phyloP scores from a whole-genome alignment of 2,797 vertebrate species.

The Poeciliopsis presidionis region DNA sequence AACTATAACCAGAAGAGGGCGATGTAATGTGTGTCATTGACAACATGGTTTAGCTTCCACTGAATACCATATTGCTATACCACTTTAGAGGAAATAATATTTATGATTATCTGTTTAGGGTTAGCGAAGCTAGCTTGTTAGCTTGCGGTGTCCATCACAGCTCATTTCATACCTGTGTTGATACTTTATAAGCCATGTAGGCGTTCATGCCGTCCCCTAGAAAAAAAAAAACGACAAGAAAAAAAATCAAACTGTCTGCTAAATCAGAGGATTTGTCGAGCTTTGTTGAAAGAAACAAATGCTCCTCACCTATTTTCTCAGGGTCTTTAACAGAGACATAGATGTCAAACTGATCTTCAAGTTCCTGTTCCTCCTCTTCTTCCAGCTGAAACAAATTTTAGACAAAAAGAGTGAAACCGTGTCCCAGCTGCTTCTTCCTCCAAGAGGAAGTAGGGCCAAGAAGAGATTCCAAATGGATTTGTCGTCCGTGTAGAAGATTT shows the following conservation, averaged over 20 bases:
- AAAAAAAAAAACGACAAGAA: background rate
- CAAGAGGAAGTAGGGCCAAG: background rate
- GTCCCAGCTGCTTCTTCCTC: background rate
- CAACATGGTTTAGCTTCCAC: background rate
- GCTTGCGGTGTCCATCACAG: background rate
- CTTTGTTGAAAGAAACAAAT: background rate
- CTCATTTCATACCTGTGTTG: slow-evolving; percentile 88
- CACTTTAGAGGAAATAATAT: background rate
- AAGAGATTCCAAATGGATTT: background rate
- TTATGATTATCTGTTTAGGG: too few relatives aligned
- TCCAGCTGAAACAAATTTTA: slow-evolving; percentile 79
- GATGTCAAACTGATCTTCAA: slow-evolving; percentile 91
- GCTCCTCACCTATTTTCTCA: slow-evolving; percentile 93
- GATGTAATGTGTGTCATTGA: background rate
- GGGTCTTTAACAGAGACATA: slow-evolving; percentile 91
- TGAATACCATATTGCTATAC: background rate
- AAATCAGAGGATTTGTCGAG: background rate
- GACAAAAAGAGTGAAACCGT: slow-evolving; percentile 6
- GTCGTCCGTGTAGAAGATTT: too few relatives aligned
- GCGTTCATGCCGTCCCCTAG: slow-evolving; percentile 98
- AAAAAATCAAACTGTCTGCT: background rate
- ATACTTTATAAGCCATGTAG: slow-evolving; percentile 96
- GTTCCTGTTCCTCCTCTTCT: slow-evolving; percentile 87
- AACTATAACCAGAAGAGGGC: background rate
- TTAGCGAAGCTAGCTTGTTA: background rate